These are phyloP conservation scores for Frieseomelitta varia DNA, from an alignment of 1,140 invertebrate genomes.

Conservation along the genomic window DNA sequence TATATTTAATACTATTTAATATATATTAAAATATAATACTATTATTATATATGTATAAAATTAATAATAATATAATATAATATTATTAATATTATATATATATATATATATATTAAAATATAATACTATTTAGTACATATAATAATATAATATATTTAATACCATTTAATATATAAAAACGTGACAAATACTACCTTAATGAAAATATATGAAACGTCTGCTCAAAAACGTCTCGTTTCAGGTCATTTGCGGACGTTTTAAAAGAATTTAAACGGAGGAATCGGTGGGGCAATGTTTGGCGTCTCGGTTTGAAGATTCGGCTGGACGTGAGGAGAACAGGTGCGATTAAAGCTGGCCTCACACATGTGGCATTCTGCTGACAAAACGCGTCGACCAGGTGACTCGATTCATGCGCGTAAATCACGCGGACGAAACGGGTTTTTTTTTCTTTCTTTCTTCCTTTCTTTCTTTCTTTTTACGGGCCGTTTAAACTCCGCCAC, in stretches of 20 bases:
- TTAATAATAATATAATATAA: no score
- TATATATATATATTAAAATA: no score
- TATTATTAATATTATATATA: no score
- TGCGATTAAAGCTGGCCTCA: constrained; percentile 31
- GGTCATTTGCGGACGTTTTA: background rate
- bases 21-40: no score
- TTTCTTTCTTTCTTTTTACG: background rate
- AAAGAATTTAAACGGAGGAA: background rate
- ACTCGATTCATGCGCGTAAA: constrained; percentile 66
- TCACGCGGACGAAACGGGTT: constrained; percentile 64
- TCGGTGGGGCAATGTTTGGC: background rate
- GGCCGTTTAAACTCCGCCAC: constrained; percentile 27
- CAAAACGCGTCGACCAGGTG: constrained; percentile 52
- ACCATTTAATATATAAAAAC: no score
- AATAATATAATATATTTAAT: no score
- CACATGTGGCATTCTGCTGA: constrained; percentile 26
- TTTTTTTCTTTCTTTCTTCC: background rate
- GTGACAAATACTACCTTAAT: no score
- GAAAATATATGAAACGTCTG: no score
- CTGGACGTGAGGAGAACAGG: background rate
- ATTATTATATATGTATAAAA: no score
- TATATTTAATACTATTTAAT: no score
- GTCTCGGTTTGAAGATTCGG: no score
- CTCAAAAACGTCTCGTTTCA: background rate
- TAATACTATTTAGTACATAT: no score